Evolutionary conservation across 2,888 invertebrate species (phyloP).

Genomic region (Zygaena filipendulae): DNA sequence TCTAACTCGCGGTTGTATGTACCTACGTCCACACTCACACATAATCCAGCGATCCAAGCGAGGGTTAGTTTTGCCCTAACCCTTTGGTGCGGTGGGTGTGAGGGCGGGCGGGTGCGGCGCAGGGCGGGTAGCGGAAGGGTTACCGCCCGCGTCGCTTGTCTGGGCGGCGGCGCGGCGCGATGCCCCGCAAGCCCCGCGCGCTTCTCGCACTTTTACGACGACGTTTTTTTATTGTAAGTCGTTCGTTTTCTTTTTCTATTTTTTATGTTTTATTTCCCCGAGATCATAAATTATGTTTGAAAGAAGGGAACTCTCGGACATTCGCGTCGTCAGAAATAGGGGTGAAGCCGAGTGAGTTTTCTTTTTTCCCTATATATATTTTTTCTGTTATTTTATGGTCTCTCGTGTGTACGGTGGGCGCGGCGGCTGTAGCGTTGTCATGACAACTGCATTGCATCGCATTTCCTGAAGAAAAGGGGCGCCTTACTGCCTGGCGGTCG

Average conservation of each 20-base stretch:
- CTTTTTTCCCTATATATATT: too few relatives aligned
- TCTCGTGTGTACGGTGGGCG: constrained; percentile 40
- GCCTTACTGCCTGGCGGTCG: constrained; percentile 17
- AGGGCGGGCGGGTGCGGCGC: constrained; percentile 28
- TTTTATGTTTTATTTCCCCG: constrained; percentile 70
- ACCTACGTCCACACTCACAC: too few relatives aligned
- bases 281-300: constrained; percentile 71
- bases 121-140: constrained; percentile 60
- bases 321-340: constrained; percentile 60
- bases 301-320: constrained; percentile 68
- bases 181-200: constrained; percentile 27
- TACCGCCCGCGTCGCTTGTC: constrained; percentile 42
- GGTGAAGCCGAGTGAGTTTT: constrained; percentile 56
- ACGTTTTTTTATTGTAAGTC: constrained; percentile 69
- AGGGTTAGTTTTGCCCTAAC: constrained; percentile 55
- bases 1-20: too few relatives aligned
- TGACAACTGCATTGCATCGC: constrained; percentile 57
- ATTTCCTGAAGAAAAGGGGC: background rate
- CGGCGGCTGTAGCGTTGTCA: constrained; percentile 55
- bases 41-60: too few relatives aligned
- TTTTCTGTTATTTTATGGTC: constrained; percentile 58
- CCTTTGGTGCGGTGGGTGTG: constrained; percentile 49
- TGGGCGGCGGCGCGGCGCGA: constrained; percentile 31
- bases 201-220: constrained; percentile 59
- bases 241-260: constrained; percentile 70